These are phyloP conservation scores for Conistra vaccinii DNA, from an alignment of 2,888 invertebrate species.

Conservation along the genomic window DNA sequence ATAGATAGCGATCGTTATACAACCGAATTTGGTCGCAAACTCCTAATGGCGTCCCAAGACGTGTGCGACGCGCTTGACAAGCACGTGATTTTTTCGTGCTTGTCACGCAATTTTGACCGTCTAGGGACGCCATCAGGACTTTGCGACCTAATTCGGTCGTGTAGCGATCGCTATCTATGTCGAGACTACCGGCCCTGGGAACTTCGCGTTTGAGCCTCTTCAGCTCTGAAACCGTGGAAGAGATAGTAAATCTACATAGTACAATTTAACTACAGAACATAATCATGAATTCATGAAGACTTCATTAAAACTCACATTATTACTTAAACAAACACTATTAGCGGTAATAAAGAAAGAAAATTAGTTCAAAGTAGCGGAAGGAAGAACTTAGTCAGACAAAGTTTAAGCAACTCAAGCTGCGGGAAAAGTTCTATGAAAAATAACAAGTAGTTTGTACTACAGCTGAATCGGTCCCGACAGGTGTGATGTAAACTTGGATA, in stretches of 20 bases:
- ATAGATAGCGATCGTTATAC: too few species aligned
- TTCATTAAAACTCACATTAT: background rate
- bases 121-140: too few species aligned
- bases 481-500: constrained; percentile 37
- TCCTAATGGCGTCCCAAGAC: too few species aligned
- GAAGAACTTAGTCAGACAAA: constrained; percentile 14
- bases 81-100: too few species aligned
- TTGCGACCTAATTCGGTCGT: too few species aligned
- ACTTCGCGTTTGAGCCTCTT: background rate
- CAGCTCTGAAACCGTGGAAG: background rate
- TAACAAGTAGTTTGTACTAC: constrained; percentile 26
- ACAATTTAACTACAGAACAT: background rate
- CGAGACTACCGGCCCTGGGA: too few species aligned
- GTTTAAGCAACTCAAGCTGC: constrained; percentile 14
- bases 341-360: constrained; percentile 6
- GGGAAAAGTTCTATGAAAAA: constrained; percentile 41
- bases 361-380: background rate
- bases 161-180: too few species aligned
- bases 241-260: background rate
- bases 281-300: background rate
- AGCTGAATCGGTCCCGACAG: constrained; percentile 23
- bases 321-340: constrained; percentile 3
- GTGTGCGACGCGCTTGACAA: too few species aligned
- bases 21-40: too few species aligned
- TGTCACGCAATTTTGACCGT: too few species aligned